Base-by-base conservation (phyloP, 2,888 invertebrate genomes). In the Eupithecia tripunctaria region DNA sequence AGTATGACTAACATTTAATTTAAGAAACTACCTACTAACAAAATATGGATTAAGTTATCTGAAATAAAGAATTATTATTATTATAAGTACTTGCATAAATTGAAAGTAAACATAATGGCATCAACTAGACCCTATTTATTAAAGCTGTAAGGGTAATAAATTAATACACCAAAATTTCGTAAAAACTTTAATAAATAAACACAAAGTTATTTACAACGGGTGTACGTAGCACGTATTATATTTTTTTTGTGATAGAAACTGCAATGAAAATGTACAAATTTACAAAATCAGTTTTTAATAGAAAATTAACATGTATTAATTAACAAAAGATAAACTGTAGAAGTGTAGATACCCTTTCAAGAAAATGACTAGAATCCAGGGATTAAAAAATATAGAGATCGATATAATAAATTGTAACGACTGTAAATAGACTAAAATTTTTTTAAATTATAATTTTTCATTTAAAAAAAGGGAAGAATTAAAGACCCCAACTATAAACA, bases 171-270 rank as follows among this genome's bases (percentile, higher is more conserved):
- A 12, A 21, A n/a, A 21, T 60, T 64, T 68, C 73, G 81, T 78
- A 29, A 77, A 84, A 82, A 83, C 56, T 70, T 78, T 71, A 60
- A 73, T 76, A 74, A 56, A 74, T 66, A 70, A 82, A 83, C 81
- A 84, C 84, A 56, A 56, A 82, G 77, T 87, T 89, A 90, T 89
- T 88, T 91, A 91, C 88, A 90, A 85, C 14, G 80, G 82, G 84
- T 38, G 2, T 78, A 90, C 92, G 91, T 91, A 92, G 90, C 88
- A 91, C 91, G 87, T 91, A 91, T 91, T 89, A 90, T 90, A 91
- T 87, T 90, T 89, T n/a, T 68, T 69, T 89, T 80, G 79, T 80
- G 80, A 80, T 66, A 66, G 67, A 84, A 78, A 82, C 47, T 67
- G 51, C 63, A 21, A 69, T 68, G 64, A 68, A 68, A 21, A 27